phyloP scores from a whole-genome alignment of 2,888 invertebrate species.

The Euphydryas editha region DNA sequence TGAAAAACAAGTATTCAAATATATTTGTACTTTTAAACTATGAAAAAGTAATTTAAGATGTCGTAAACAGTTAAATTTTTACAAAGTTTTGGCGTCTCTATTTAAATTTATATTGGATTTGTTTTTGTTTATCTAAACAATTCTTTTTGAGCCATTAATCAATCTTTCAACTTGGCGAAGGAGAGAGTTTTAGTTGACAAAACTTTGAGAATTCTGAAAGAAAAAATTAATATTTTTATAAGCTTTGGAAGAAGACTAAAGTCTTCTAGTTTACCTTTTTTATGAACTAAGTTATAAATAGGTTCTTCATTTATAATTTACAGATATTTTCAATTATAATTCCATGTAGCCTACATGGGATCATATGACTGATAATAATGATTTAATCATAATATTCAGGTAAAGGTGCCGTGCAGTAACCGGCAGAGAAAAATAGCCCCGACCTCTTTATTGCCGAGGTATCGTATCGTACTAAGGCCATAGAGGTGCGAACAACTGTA shows the following conservation, averaged over 20 bases:
- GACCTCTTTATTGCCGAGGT: too few relatives aligned
- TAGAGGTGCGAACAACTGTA: too few relatives aligned
- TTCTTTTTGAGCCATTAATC: conserved; percentile 26
- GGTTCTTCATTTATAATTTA: not conserved
- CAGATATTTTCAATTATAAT: too few relatives aligned
- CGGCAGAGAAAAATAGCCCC: too few relatives aligned
- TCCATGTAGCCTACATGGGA: too few relatives aligned
- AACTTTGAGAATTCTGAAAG: conserved; percentile 14
- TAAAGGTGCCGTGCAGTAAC: too few relatives aligned
- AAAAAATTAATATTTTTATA: conserved; percentile 9
- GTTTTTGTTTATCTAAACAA: conserved; percentile 22
- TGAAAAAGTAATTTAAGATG: conserved; percentile 11
- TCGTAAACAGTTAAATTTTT: conserved; percentile 5
- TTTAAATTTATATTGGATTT: conserved; percentile 20
- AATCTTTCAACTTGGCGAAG: conserved; percentile 15
- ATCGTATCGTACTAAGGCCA: too few relatives aligned
- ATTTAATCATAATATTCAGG: too few relatives aligned
- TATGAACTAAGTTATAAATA: not conserved
- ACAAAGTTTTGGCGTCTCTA: conserved; percentile 7
- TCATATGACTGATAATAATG: too few relatives aligned
- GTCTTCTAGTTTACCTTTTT: not conserved
- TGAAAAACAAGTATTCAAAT: not conserved
- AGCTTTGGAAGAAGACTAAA: not conserved
- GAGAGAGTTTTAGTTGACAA: conserved; percentile 23
- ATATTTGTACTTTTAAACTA: not conserved